These are phyloP conservation scores for Aythya fuligula DNA, from an alignment of 2,797 vertebrate genomes.

Conservation along the genomic window DNA sequence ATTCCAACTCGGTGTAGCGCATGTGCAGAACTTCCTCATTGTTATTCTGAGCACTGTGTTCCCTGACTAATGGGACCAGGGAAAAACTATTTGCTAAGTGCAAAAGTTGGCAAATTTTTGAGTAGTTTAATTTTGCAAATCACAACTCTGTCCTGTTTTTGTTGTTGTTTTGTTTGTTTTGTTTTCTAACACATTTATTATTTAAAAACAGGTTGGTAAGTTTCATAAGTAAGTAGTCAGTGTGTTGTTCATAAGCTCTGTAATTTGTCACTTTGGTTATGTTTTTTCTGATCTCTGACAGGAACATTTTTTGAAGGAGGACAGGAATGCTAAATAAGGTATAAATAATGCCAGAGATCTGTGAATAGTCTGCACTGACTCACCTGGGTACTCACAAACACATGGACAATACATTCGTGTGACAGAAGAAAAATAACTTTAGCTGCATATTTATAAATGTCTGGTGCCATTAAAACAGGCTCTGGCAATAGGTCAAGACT, in stretches of 20 bases:
- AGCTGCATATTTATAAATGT: rapidly evolving
- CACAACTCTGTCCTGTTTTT: rapidly evolving
- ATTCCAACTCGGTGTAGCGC: rapidly evolving
- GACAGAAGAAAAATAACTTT: background rate
- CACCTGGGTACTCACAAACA: background rate
- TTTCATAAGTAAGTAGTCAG: background rate
- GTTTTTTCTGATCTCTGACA: rapidly evolving
- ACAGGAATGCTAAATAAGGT: background rate
- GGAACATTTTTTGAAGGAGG: background rate
- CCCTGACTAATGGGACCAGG: rapidly evolving
- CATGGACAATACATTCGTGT: rapidly evolving
- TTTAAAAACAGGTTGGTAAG: background rate
- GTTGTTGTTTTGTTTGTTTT: background rate
- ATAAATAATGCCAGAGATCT: background rate
- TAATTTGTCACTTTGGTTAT: background rate
- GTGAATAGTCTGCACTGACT: background rate
- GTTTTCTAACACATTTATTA: background rate
- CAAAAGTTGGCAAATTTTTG: rapidly evolving
- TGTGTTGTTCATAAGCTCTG: background rate
- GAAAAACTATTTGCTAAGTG: background rate
- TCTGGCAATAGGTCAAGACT: background rate
- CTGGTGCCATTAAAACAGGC: background rate
- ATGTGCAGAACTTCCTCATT: rapidly evolving
- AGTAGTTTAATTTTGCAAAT: background rate
- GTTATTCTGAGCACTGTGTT: rapidly evolving